These are phyloP conservation scores for Dicroscelio sp. DNA, from an alignment of 2,888 invertebrate genomes.

Conservation along the genomic window DNA sequence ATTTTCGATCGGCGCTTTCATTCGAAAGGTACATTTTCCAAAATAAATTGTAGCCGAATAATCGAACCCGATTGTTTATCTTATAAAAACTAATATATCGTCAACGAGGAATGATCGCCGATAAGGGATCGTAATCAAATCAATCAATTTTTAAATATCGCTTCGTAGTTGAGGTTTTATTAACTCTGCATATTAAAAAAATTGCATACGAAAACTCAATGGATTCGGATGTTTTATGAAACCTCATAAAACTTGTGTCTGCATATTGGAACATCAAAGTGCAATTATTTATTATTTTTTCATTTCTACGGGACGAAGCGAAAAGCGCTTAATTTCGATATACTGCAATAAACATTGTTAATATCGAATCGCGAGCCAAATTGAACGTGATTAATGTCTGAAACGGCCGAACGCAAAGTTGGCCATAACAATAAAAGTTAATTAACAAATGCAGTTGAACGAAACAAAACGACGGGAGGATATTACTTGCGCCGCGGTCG, in stretches of 20 bases:
- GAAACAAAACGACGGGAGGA: not conserved
- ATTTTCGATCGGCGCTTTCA: too few species aligned
- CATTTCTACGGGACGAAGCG: not conserved
- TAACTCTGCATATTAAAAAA: constrained; percentile 25
- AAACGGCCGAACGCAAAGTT: too few species aligned
- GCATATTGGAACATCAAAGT: not conserved
- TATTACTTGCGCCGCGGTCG: not conserved
- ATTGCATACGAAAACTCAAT: not conserved
- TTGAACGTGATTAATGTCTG: too few species aligned
- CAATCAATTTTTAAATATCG: constrained; percentile 18
- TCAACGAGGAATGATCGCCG: too few species aligned
- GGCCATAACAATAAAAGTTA: not conserved
- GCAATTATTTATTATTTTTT: constrained; percentile 31
- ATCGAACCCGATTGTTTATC: too few species aligned
- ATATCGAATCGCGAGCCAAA: too few species aligned
- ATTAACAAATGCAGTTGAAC: constrained; percentile 3
- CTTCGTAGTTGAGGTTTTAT: constrained; percentile 23
- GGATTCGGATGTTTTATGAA: not conserved
- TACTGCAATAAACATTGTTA: not conserved
- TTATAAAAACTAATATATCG: too few species aligned
- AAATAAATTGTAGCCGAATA: too few species aligned
- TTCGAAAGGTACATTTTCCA: too few species aligned
- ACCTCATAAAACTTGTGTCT: not conserved
- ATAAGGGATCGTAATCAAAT: constrained; percentile 13
- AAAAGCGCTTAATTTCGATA: not conserved